Evolutionary conservation across 2,888 invertebrate genomes (phyloP).

Genomic region (Harpagoxenus sublaevis): DNA sequence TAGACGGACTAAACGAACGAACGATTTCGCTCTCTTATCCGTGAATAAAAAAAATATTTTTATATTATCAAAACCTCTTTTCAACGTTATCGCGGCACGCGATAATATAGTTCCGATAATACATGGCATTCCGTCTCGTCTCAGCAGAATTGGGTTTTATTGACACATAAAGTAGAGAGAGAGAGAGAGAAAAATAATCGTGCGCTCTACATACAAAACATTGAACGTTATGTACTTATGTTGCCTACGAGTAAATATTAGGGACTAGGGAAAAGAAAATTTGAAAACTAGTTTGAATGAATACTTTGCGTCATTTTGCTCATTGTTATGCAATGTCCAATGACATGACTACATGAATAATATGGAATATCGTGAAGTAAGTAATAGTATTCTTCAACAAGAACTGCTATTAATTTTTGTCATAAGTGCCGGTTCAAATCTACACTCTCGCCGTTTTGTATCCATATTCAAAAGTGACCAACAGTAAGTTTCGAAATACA

Average conservation of each 20-base stretch:
- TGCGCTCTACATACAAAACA: not conserved
- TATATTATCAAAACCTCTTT: slow-evolving; percentile 23
- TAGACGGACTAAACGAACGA: slow-evolving; percentile 51
- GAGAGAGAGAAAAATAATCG: not conserved
- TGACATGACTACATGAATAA: not conserved
- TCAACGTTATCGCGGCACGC: slow-evolving; percentile 45
- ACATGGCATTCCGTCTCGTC: slow-evolving; percentile 1
- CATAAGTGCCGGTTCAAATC: not conserved
- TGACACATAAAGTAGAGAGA: not conserved
- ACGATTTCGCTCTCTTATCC: slow-evolving; percentile 55
- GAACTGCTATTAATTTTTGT: not conserved
- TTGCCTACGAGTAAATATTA: not conserved
- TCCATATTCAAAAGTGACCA: not conserved
- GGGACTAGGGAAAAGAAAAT: not conserved
- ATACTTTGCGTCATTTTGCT: not conserved
- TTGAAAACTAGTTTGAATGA: not conserved
- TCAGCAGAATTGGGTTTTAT: slow-evolving; percentile 12
- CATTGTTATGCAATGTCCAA: not conserved
- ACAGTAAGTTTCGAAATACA: not conserved
- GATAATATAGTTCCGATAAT: slow-evolving; percentile 57
- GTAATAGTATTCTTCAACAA: not conserved
- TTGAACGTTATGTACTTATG: not conserved
- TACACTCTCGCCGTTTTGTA: not conserved
- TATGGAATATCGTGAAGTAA: not conserved
- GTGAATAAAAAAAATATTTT: slow-evolving; percentile 39